A percentile compares a stretch with the other conserved stretches of the same genome.
phyloP scores from a whole-genome alignment of 2,888 invertebrate genomes.

The Drosophila emarginata region DNA sequence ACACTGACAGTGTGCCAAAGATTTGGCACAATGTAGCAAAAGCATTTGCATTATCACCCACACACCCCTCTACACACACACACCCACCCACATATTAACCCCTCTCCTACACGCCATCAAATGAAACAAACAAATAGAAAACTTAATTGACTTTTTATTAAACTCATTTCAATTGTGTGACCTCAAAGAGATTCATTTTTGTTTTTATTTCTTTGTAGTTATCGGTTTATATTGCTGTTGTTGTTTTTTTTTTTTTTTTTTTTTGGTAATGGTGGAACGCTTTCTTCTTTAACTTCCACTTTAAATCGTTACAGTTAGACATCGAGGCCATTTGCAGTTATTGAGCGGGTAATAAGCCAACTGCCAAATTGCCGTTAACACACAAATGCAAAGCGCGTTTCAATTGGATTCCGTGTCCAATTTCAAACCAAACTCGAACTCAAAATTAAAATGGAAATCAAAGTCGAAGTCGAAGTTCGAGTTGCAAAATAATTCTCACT shows the following conservation, averaged over 20 bases:
- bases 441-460: constrained; percentile 3
- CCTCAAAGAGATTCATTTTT: constrained; percentile 60
- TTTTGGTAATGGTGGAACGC: constrained; percentile 44
- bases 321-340: constrained; percentile 56
- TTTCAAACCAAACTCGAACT: neutral
- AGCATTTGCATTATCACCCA: constrained; percentile 38
- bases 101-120: neutral
- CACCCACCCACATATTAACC: neutral
- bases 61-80: constrained; percentile 21
- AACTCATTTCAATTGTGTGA: constrained; percentile 44
- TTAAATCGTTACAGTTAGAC: constrained; percentile 38
- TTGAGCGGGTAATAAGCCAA: constrained; percentile 50
- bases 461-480: constrained; percentile 16
- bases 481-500: neutral
- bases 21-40: constrained; percentile 41
- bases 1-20: constrained; percentile 24
- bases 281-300: constrained; percentile 46
- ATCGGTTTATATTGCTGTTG: constrained; percentile 18
- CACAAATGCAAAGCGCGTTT: constrained; percentile 41
- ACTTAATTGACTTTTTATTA: constrained; percentile 56
- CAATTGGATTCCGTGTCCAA: constrained; percentile 15
- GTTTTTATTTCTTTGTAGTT: constrained; percentile 18
- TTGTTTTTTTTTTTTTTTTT: no score
- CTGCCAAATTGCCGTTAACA: constrained; percentile 35
- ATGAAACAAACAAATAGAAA: constrained; percentile 22